Conservation (phyloP, 2,797 vertebrate genomes). For the Rhadinocentrus ornatus region DNA sequence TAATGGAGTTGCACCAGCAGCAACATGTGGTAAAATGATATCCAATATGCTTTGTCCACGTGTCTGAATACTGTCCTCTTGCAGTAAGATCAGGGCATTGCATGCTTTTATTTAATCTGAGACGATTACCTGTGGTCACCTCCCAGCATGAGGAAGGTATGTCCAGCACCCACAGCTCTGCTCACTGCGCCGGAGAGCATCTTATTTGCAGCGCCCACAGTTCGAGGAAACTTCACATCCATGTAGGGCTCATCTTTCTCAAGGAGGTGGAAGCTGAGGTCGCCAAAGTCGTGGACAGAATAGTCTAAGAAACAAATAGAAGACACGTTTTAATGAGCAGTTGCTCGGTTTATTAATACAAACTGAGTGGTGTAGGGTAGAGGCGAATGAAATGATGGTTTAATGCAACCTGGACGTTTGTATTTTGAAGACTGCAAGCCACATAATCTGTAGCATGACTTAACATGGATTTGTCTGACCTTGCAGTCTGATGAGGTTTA, state of each 20-base stretch:
- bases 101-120: neutral
- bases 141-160: slow-evolving; percentile 92
- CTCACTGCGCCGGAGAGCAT: slow-evolving; percentile 88
- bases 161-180: slow-evolving; percentile 87
- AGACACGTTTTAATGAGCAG: neutral
- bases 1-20: neutral
- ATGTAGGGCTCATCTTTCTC: slow-evolving; percentile 92
- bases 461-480: slow-evolving; percentile 13
- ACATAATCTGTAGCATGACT: neutral
- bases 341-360: neutral
- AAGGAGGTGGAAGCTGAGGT: slow-evolving; percentile 89
- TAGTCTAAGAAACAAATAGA: slow-evolving; percentile 81
- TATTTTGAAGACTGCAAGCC: neutral
- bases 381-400: slow-evolving; percentile 1
- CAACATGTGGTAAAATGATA: neutral
- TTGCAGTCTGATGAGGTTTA: slow-evolving; percentile 27
- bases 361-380: neutral
- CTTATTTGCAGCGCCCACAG: slow-evolving; percentile 90
- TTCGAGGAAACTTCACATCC: slow-evolving; percentile 89
- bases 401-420: neutral
- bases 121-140: slow-evolving; percentile 94
- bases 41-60: too few species aligned
- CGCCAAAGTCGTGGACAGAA: slow-evolving; percentile 91
- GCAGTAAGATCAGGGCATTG: neutral
- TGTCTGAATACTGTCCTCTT: neutral